Evolutionary conservation across 2,797 vertebrate species (phyloP), one percentile per base, ranked within the genome.

Genomic region (Diceros bicornis): DNA sequence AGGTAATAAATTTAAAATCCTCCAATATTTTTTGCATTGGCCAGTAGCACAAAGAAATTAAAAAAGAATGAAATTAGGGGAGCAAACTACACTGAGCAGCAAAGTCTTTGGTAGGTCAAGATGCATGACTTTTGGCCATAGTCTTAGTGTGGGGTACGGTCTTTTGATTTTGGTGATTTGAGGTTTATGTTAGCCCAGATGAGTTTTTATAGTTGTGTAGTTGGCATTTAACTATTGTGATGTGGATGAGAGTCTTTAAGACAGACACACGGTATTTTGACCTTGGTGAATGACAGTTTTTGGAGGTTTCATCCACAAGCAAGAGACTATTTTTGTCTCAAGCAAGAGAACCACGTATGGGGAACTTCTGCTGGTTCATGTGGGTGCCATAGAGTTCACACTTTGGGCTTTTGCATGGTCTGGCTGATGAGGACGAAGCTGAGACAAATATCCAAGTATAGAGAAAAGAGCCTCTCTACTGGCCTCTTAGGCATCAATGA

Each of bases 91-190:
- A 78, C 12, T 74, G 47, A 57, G 55, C n/a, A 50, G 14, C 55
- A 93, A 93, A 55, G 2, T 16, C 84, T 94, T 78, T 29, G n/a
- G 25, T 69, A 52, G 25, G 32, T 6, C n/a, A 89, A 78, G 37
- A 86, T 90, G 1, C 14, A 55, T 74, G 20, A 34, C 7, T 87
- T 93, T 59, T n/a, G 62, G 21, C 0, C 10, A 34, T n/a, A 55
- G 71, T 68, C 21, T 96, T 78, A 84, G 13, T 61, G 27, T 57
- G 27, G 11, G 32, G 16, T 8, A 81, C 1, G 0, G 7, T 62
- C n/a, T 94, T 95, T 92, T 95, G 32, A 69, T n/a, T 52, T 61
- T 78, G 85, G 29, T 75, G 9, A 84, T 62, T 81, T 87, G 62
- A 83, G 4, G 2, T 94, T 96, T 82, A n/a, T 66, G 61, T 57